These are phyloP conservation scores for Microcebus lehilahytsara DNA, from an alignment of 2,113 vertebrate genomes.

Conservation along the genomic window DNA sequence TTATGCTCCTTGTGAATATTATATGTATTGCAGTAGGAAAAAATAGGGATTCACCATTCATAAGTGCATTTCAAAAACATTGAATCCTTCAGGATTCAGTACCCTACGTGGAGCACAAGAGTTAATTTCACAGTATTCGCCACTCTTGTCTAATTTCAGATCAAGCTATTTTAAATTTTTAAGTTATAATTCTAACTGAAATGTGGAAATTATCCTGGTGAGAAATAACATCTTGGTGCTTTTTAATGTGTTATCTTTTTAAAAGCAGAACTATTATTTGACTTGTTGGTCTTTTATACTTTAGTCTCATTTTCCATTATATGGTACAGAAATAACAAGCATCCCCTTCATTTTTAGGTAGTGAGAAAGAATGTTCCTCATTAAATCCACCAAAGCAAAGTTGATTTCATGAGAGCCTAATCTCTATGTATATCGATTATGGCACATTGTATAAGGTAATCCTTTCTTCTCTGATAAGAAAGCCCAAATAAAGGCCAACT, in stretches of 20 bases:
- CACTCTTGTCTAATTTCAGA: neutral
- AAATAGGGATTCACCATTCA: neutral
- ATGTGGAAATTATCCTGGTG: neutral
- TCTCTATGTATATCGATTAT: neutral
- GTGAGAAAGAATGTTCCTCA: neutral
- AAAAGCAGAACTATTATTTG: neutral
- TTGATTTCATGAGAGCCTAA: neutral
- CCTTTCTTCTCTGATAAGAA: neutral
- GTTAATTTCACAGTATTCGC: neutral
- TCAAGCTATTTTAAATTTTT: neutral
- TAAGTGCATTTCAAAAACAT: neutral
- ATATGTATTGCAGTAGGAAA: neutral
- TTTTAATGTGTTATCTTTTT: slow-evolving; percentile 13
- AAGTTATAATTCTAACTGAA: neutral
- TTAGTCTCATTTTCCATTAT: neutral
- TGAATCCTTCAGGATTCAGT: neutral
- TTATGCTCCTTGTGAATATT: neutral
- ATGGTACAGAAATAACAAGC: neutral
- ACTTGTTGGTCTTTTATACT: neutral
- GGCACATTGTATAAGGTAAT: neutral
- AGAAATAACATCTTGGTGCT: neutral
- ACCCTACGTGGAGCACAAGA: neutral
- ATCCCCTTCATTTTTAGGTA: neutral
- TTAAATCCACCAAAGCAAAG: neutral
- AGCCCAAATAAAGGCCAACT: neutral